phyloP scores from a whole-genome alignment of 2,888 invertebrate genomes.

The Hypena proboscidalis region DNA sequence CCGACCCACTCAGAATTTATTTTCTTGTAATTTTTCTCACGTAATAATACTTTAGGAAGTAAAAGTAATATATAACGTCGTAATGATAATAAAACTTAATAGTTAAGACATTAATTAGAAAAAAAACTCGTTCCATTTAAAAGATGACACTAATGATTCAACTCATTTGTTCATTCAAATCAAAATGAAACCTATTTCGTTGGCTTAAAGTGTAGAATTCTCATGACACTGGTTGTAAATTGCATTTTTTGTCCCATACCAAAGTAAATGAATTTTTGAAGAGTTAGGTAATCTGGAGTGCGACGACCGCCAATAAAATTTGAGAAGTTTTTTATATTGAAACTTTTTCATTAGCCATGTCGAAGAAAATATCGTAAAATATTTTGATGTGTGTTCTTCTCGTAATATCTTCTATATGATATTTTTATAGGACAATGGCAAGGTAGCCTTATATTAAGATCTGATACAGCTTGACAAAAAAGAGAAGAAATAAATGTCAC shows the following conservation, averaged over 20 bases:
- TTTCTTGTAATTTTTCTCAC: too few species aligned
- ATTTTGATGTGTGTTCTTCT: too few species aligned
- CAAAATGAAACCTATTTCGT: not conserved
- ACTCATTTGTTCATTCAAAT: not conserved
- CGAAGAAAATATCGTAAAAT: not conserved
- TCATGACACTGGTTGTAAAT: not conserved
- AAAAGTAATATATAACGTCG: too few species aligned
- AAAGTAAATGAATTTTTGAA: slow-evolving; percentile 15
- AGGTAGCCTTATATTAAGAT: too few species aligned
- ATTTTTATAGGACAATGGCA: too few species aligned
- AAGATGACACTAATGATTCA: not conserved
- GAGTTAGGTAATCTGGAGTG: slow-evolving; percentile 21
- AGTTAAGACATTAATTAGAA: slow-evolving; percentile 8
- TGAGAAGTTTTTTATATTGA: slow-evolving; percentile 1
- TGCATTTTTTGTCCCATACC: slow-evolving; percentile 9
- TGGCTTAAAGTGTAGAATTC: slow-evolving; percentile 3
- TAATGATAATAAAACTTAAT: not conserved
- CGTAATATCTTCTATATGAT: too few species aligned
- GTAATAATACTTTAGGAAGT: too few species aligned
- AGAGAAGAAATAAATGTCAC: too few species aligned
- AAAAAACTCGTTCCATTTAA: slow-evolving; percentile 10
- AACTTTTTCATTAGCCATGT: not conserved
- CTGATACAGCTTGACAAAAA: too few species aligned
- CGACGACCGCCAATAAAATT: slow-evolving; percentile 29
- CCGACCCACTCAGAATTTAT: too few species aligned